phyloP scores from a whole-genome alignment of 2,888 invertebrate genomes.

The Steinernema scapterisci region DNA sequence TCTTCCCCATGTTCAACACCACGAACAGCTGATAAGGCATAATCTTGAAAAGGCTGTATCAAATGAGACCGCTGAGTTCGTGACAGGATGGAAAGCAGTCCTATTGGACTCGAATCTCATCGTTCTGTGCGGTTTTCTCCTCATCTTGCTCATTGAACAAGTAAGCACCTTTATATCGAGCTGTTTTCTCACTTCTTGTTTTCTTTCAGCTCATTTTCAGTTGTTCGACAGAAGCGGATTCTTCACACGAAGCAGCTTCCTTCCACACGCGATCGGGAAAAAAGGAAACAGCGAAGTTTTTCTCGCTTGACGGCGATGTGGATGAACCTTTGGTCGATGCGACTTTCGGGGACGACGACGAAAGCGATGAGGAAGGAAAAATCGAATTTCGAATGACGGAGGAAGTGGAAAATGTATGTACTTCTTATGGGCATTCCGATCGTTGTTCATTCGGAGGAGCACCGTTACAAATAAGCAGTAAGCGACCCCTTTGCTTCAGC shows the following conservation, averaged over 20 bases:
- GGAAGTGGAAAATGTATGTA: neutral
- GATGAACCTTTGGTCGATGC: conserved; percentile 43
- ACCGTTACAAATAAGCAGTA: no score
- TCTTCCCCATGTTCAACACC: conserved; percentile 71
- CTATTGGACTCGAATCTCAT: conserved; percentile 52
- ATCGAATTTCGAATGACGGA: conserved; percentile 52
- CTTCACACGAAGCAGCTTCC: neutral
- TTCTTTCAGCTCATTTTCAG: conserved; percentile 7
- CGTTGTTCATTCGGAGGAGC: no score
- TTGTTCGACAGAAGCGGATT: neutral
- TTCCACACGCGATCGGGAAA: neutral
- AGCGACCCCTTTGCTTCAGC: neutral
- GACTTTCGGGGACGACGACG: conserved; percentile 43
- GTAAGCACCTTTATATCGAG: conserved; percentile 33
- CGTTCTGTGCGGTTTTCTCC: conserved; percentile 59
- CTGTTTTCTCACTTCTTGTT: neutral
- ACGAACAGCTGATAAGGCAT: conserved; percentile 43
- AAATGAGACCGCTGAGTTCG: neutral
- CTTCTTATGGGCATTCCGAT: neutral
- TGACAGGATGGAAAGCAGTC: neutral
- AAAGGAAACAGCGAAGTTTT: conserved; percentile 11
- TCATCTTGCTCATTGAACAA: conserved; percentile 62
- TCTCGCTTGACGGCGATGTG: conserved; percentile 41
- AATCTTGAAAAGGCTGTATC: neutral
- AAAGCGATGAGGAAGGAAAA: conserved; percentile 50